Evolutionary conservation across 2,888 invertebrate genomes (phyloP), one percentile per base, ranked within the genome.

Genomic region (Crepidodera aurea): DNA sequence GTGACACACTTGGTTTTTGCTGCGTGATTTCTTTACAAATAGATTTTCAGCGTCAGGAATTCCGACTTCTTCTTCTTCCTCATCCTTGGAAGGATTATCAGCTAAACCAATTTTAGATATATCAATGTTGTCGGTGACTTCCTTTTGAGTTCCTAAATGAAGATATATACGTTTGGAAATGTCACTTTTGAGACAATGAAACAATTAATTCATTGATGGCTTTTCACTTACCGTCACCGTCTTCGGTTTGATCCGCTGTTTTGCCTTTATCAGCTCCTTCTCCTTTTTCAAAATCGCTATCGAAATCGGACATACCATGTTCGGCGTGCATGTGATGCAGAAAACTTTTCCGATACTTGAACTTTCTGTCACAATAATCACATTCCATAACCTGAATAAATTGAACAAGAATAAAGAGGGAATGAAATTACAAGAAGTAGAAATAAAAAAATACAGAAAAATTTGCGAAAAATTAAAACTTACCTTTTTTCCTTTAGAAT

Each of bases 361-460:
- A 82, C 69, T 80, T 80, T 48, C 82, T 73, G 70, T 82, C 82
- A 67, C 82, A 82, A 68, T 80, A 82, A 66, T 82, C 82, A 69
- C 82, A 82, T 69, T 80, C 78, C 77, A 81, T 79, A 29, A 78
- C 69, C 78, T 79, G 64, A 54, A 69, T 53, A 53, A 15, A 27
- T n/a, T n/a, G n/a, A n/a, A n/a, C n/a, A n/a, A n/a, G n/a, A n/a
- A n/a, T n/a, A n/a, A n/a, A n/a, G n/a, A n/a, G n/a, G n/a, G n/a
- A n/a, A n/a, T 27, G 7, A 27, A 27, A 27, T 27, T 27, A 27
- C 27, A 6, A 4, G 4, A 27, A 27, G 7, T 7, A 27, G 27
- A 27, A 27, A 27, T 27, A 6, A 27, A 27, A 27, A 27, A 7
- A 7, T 4, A 27, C 4, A 7, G 27, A 27, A 27, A 7, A 27